Conservation (phyloP, 1,140 invertebrate species). For the Leptopilina clavipes region DNA sequence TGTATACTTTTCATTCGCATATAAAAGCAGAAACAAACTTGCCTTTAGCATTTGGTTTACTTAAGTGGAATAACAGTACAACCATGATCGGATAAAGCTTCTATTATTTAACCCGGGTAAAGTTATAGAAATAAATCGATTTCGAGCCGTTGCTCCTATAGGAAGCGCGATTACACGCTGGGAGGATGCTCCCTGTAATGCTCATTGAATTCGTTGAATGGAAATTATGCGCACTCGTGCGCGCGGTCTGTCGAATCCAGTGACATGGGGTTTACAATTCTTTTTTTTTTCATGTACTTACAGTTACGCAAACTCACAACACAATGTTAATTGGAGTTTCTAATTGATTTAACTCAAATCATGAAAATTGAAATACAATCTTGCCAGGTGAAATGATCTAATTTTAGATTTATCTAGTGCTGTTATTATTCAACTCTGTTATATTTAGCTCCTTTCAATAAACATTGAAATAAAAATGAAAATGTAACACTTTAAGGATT, state of each 20-base stretch:
- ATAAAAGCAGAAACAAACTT: neutral
- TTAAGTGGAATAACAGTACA: constrained; percentile 15
- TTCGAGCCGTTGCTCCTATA: constrained; percentile 36
- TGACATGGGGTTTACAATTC: constrained; percentile 29
- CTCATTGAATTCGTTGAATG: constrained; percentile 63
- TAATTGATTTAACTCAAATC: neutral
- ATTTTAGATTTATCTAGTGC: neutral
- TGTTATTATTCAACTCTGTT: too few relatives aligned
- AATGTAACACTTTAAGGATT: too few relatives aligned
- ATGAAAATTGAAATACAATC: neutral
- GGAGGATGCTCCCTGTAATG: constrained; percentile 57
- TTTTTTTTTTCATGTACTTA: constrained; percentile 20
- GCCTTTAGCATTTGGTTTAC: neutral
- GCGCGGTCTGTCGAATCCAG: constrained; percentile 33
- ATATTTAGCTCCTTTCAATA: too few relatives aligned
- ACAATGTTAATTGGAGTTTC: neutral
- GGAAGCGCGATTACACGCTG: constrained; percentile 60
- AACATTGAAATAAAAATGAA: too few relatives aligned
- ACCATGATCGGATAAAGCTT: constrained; percentile 26
- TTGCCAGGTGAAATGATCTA: neutral
- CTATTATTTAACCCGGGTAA: constrained; percentile 24
- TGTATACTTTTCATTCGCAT: neutral
- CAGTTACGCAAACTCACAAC: neutral
- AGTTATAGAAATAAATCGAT: constrained; percentile 34
- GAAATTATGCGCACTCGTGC: constrained; percentile 51